A percentile compares a stretch with the other conserved stretches of the same genome.
Conservation (phyloP, 2,113 vertebrate species). For the Melanotaenia duboulayi region DNA sequence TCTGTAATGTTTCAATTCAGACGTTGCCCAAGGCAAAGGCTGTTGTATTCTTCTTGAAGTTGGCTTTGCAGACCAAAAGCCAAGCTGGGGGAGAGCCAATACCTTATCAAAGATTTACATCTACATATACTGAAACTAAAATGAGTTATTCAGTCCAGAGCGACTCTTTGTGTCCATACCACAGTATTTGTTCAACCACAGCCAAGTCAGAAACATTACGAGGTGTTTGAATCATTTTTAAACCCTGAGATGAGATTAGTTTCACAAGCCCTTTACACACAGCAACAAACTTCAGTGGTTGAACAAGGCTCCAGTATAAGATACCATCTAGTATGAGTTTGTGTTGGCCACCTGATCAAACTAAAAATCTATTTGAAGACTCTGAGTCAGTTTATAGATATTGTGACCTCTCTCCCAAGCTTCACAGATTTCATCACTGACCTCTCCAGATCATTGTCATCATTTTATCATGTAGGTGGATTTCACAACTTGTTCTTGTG, state of each 20-base stretch:
- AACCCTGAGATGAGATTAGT: neutral
- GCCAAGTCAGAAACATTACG: no score
- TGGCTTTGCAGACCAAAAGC: no score
- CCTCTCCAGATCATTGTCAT: neutral
- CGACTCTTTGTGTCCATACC: no score
- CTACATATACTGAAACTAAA: no score
- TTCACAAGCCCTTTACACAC: neutral
- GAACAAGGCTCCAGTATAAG: neutral
- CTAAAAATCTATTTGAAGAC: neutral
- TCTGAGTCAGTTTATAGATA: slow-evolving; percentile 27
- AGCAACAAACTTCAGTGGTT: neutral
- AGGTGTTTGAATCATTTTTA: no score
- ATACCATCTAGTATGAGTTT: neutral
- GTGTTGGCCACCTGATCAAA: neutral
- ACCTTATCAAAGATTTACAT: no score
- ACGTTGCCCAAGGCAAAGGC: no score
- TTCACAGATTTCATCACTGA: neutral
- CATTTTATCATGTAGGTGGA: neutral
- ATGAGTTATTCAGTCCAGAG: no score
- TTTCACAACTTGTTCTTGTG: slow-evolving; percentile 23
- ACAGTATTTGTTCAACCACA: no score
- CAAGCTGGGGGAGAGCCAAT: no score
- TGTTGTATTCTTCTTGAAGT: no score
- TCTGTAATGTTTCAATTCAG: no score
- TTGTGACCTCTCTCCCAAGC: slow-evolving; percentile 4